phyloP scores from a whole-genome alignment of 2,113 vertebrate species.

The Nothocercus julius region DNA sequence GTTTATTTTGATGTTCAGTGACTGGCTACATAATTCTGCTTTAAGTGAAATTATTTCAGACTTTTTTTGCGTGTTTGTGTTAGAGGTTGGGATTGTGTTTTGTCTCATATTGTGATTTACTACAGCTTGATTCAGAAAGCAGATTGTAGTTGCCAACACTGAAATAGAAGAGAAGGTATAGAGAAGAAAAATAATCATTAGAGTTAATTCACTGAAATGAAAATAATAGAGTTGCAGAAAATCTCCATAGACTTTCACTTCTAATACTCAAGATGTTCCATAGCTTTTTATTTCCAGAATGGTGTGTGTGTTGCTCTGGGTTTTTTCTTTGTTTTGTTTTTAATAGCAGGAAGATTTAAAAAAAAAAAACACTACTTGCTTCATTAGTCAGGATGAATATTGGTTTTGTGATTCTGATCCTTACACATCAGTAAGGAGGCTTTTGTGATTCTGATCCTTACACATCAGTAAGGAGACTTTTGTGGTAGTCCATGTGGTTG shows the following conservation, averaged over 20 bases:
- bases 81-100: background rate
- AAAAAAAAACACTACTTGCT: background rate
- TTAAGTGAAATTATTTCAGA: background rate
- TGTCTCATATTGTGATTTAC: background rate
- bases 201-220: constrained; percentile 4
- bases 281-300: background rate
- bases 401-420: background rate
- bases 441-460: background rate
- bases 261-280: background rate
- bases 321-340: too few relatives aligned
- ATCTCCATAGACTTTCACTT: background rate
- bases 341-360: too few relatives aligned
- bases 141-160: background rate
- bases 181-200: background rate
- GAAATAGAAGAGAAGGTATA: background rate
- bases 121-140: background rate
- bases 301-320: too few relatives aligned
- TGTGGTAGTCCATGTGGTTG: background rate
- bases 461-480: background rate
- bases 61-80: background rate
- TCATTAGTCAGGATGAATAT: background rate
- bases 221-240: background rate
- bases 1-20: background rate
- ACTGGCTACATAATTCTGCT: background rate
- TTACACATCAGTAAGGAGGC: background rate